phyloP scores from a whole-genome alignment of 1,140 invertebrate species.

The Lucilia cuprina region DNA sequence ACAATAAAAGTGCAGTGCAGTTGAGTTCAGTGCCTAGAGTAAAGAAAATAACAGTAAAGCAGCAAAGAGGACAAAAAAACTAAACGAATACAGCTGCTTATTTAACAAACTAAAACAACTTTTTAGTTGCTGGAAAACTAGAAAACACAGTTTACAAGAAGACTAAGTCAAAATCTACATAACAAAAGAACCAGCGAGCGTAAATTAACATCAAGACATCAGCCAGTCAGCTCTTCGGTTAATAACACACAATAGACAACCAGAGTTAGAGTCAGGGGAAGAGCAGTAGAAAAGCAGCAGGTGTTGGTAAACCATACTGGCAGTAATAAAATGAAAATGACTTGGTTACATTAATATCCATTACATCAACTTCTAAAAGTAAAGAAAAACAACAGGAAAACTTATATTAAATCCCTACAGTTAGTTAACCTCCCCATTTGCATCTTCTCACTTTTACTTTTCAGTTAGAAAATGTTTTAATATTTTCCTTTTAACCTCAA shows the following conservation, averaged over 20 bases:
- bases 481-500: neutral
- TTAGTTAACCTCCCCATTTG: too few species aligned
- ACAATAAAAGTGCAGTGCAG: neutral
- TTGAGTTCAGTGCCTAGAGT: neutral
- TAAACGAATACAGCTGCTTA: neutral
- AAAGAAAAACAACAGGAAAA: neutral
- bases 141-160: neutral
- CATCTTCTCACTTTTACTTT: too few species aligned
- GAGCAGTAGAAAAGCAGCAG: neutral
- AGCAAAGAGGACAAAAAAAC: neutral
- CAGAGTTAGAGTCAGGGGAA: too few species aligned
- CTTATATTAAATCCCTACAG: neutral
- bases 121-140: too few species aligned
- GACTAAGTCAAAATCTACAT: neutral
- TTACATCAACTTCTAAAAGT: neutral
- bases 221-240: neutral
- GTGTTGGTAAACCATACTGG: neutral
- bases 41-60: neutral
- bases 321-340: slow-evolving; percentile 6
- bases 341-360: neutral
- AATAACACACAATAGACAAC: neutral
- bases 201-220: neutral
- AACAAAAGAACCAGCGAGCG: neutral
- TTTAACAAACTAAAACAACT: too few species aligned
- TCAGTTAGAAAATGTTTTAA: neutral